A percentile compares a stretch with the other conserved stretches of the same genome.
phyloP scores from a whole-genome alignment of 2,113 vertebrate species.

The Parus major region DNA sequence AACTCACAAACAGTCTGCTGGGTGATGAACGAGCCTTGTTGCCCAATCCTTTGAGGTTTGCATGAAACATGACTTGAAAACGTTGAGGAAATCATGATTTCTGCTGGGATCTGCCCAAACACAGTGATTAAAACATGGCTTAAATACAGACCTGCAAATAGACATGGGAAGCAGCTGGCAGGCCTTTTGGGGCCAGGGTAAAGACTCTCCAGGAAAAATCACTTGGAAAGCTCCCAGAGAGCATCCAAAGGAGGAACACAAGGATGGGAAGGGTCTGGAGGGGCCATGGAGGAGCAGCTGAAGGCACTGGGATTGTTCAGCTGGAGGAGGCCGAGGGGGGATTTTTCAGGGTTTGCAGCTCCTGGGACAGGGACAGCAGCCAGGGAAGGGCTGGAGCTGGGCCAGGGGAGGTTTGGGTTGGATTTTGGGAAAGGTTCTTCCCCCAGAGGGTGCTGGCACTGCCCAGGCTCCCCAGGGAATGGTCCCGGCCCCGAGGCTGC shows the following conservation, averaged over 20 bases:
- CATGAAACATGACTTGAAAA: background rate
- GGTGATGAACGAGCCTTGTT: background rate
- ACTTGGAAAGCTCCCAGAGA: accelerated
- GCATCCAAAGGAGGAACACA: background rate
- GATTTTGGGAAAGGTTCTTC: background rate
- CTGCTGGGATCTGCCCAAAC: background rate
- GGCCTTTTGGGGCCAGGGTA: accelerated
- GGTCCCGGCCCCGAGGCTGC: background rate
- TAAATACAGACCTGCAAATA: background rate
- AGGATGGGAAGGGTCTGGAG: background rate
- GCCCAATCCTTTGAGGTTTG: background rate
- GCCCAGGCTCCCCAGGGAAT: background rate
- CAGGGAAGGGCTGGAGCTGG: background rate
- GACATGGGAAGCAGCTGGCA: accelerated
- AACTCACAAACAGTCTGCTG: background rate
- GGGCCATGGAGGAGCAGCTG: background rate
- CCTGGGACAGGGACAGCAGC: background rate
- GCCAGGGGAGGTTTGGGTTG: accelerated
- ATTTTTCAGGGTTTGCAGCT: background rate
- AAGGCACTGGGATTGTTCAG: background rate
- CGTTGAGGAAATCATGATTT: background rate
- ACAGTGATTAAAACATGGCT: background rate
- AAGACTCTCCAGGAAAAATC: background rate
- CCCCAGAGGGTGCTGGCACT: background rate
- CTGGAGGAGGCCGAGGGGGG: background rate